Evolutionary conservation across 2,888 invertebrate species (phyloP).

Genomic region (Andricus quercusramuli): DNA sequence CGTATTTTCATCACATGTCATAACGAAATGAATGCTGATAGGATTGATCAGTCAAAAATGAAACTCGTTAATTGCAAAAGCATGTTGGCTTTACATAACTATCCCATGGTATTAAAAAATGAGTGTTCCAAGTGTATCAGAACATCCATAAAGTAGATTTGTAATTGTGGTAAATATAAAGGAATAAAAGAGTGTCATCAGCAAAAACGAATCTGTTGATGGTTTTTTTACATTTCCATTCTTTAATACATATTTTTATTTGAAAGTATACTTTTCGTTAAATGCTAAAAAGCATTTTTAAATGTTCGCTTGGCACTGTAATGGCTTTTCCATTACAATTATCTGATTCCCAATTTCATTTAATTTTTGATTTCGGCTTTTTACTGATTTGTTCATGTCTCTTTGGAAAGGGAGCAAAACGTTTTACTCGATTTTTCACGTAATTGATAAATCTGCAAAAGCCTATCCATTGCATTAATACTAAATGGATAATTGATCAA

Average conservation of each 20-base stretch:
- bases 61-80: constrained; percentile 26
- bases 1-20: neutral
- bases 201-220: constrained; percentile 18
- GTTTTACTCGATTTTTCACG: no score
- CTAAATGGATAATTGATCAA: no score
- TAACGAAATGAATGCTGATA: neutral
- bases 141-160: neutral
- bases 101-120: constrained; percentile 2
- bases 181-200: neutral
- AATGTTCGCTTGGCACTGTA: neutral
- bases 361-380: neutral
- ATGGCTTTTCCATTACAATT: neutral
- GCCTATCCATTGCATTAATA: no score
- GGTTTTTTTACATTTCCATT: constrained; percentile 13
- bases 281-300: neutral
- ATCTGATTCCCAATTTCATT: neutral
- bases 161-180: constrained; percentile 8
- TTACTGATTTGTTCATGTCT: neutral
- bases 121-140: neutral
- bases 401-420: neutral
- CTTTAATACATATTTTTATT: constrained; percentile 11
- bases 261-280: neutral
- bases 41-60: constrained; percentile 14
- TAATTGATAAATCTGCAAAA: no score
- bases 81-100: constrained; percentile 4